phyloP scores from a whole-genome alignment of 2,113 vertebrate genomes.

The Meles meles region DNA sequence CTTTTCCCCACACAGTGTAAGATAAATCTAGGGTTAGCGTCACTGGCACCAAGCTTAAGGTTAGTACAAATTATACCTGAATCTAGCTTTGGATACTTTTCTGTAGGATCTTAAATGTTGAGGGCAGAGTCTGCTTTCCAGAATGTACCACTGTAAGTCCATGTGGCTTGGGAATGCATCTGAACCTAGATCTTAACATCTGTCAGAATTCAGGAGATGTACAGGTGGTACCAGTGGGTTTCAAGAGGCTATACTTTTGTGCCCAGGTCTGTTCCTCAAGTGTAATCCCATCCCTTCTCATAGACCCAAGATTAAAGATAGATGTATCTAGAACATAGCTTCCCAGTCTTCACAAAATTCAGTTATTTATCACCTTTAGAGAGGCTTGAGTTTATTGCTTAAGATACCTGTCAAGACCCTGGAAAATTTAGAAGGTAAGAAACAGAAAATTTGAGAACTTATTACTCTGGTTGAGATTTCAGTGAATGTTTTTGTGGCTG shows the following conservation, averaged over 20 bases:
- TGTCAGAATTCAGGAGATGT: neutral
- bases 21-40: neutral
- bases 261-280: neutral
- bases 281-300: rapidly evolving
- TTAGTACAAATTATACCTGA: neutral
- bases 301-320: neutral
- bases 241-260: neutral
- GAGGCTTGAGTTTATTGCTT: neutral
- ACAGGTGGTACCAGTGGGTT: neutral
- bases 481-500: conserved; percentile 20
- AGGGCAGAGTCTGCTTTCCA: neutral
- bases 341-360: neutral
- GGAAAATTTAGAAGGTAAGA: neutral
- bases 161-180: neutral
- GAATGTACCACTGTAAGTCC: neutral
- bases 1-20: neutral
- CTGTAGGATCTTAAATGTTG: neutral
- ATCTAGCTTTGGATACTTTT: neutral
- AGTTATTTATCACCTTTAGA: neutral
- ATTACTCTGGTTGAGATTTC: neutral
- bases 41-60: neutral
- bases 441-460: conserved; percentile 37
- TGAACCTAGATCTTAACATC: neutral
- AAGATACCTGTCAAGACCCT: neutral
- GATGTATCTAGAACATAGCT: neutral